Conservation (phyloP, 2,888 invertebrate genomes). For the Cantharis rustica region DNA sequence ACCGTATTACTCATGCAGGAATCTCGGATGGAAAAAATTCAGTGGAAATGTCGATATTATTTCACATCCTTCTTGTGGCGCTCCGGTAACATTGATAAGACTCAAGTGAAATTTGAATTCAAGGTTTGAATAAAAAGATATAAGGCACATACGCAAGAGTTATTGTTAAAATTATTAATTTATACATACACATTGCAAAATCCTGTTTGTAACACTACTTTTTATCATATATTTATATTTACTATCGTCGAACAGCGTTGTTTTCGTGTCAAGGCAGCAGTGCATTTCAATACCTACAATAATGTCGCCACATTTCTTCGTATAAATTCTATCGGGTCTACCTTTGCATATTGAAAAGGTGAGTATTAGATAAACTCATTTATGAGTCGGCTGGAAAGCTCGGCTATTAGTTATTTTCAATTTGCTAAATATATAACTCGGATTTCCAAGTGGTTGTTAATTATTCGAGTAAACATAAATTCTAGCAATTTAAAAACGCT, state of each 20-base stretch:
- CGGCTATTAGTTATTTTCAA: background rate
- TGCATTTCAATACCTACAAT: conserved; percentile 30
- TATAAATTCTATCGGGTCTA: conserved; percentile 28
- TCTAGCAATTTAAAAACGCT: background rate
- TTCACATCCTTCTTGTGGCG: background rate
- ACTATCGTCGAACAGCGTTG: conserved; percentile 15
- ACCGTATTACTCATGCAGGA: background rate
- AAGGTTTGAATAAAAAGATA: conserved; percentile 4
- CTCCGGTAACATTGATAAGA: background rate
- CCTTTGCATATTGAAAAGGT: conserved; percentile 23
- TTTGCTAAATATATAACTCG: background rate
- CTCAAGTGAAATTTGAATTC: background rate
- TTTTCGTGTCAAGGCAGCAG: conserved; percentile 34
- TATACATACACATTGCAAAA: conserved; percentile 19
- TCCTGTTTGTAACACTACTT: conserved; percentile 21
- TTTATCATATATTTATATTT: conserved; percentile 11
- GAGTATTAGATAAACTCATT: conserved; percentile 19
- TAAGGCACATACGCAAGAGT: background rate
- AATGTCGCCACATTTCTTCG: conserved; percentile 33
- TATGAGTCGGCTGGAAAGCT: conserved; percentile 12
- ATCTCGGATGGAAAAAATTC: background rate
- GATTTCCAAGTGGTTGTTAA: background rate
- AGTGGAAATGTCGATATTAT: background rate
- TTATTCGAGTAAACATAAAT: background rate
- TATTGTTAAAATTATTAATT: conserved; percentile 22